Evolutionary conservation across 2,888 invertebrate species (phyloP), one percentile per base, ranked within the genome.

Genomic region (Microctonus hyperodae): DNA sequence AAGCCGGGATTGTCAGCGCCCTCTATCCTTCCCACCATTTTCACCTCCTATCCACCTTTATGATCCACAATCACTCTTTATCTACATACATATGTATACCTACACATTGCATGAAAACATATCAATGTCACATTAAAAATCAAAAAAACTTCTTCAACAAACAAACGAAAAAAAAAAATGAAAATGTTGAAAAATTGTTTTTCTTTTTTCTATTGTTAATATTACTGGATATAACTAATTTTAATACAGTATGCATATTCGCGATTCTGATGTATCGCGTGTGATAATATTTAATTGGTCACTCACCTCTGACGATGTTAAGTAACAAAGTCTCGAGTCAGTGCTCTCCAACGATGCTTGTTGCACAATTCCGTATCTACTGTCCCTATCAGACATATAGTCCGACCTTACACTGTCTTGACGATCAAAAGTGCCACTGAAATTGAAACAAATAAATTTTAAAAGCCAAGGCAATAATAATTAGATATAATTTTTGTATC

Each of bases 251-350:
- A 2, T 7, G 22, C 1, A 37, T n/a, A 37, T 44, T n/a, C 44
- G 2, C 11, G 23, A 2, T 13, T 6, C 6, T 13, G 51, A 23
- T 25, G 13, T 25, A 23, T 23, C 5, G 4, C 51, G 28, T 51
- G 51, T 51, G 23, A 51, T 25, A 5, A n/a, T 63, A 79, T 77
- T 78, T 77, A 75, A 78, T 78, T 71, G 73, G 70, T 69, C 72
- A 89, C 95, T 91, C 88, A 96, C 96, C 95, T 96, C 96, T 74
- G 96, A 96, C 56, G 96, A 96, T 74, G 96, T 96, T 83, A 96
- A 89, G 86, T 96, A 96, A 86, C 96, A 96, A 77, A 96, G 90
- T 78, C 95, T 89, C 73, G 96, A 96, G 86, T 96, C 96, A 10
- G 96, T 95, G 86, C 96, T 96, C 84, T 96, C 96, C 72, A 96